A percentile compares a stretch with the other conserved stretches of the same genome.
Conservation (phyloP, 2,888 invertebrate species). For the Deilephila porcellus region DNA sequence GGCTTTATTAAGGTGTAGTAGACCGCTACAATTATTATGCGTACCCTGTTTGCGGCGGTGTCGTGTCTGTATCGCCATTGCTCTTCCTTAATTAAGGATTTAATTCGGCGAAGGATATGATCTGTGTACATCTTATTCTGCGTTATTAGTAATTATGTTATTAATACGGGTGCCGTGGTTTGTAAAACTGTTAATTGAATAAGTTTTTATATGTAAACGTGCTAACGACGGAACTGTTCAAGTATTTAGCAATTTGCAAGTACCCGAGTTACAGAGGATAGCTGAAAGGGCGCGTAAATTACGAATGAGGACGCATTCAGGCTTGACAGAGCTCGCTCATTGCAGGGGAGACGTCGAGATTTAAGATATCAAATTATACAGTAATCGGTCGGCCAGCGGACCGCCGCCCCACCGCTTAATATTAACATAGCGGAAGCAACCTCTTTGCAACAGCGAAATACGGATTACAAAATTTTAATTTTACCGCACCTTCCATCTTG, state of each 20-base stretch:
- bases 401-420: conserved; percentile 62
- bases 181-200: neutral
- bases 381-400: conserved; percentile 71
- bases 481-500: conserved; percentile 71
- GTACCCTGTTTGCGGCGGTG: conserved; percentile 83
- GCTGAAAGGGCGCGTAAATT: conserved; percentile 78
- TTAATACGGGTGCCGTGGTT: no score
- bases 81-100: conserved; percentile 82
- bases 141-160: conserved; percentile 23
- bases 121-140: conserved; percentile 51
- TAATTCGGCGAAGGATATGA: conserved; percentile 70
- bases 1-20: conserved; percentile 85
- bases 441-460: conserved; percentile 69
- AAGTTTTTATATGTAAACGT: conserved; percentile 40
- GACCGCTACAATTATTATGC: conserved; percentile 85
- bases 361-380: conserved; percentile 81
- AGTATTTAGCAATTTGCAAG: conserved; percentile 56
- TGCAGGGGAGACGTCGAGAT: conserved; percentile 67
- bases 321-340: conserved; percentile 67
- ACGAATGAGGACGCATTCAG: conserved; percentile 74
- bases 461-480: conserved; percentile 77
- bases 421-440: conserved; percentile 77
- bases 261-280: conserved; percentile 53
- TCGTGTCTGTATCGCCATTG: conserved; percentile 77
- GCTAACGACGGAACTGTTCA: conserved; percentile 45